Evolutionary conservation across 2,888 invertebrate species (phyloP).

Genomic region (Bembecia ichneumoniformis): DNA sequence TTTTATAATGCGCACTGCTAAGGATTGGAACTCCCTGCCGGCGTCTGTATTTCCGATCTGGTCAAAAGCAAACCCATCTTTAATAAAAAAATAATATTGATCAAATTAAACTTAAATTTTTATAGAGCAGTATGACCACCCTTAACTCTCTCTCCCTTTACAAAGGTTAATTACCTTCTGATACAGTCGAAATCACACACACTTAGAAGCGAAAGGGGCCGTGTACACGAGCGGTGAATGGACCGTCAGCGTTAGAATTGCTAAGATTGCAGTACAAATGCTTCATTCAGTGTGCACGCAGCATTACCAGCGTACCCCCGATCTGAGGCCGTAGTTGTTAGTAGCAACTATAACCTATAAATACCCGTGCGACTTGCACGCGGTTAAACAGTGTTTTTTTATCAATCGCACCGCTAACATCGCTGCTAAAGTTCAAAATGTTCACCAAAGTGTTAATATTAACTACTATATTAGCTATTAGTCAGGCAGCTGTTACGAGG

Average conservation of each 20-base stretch:
- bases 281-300: constrained; percentile 1
- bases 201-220: constrained; percentile 2
- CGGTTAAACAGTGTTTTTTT: constrained; percentile 68
- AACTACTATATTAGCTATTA: constrained; percentile 20
- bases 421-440: constrained; percentile 32
- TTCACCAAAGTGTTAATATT: constrained; percentile 39
- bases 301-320: constrained; percentile 28
- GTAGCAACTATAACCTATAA: constrained; percentile 51
- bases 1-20: no score
- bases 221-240: constrained; percentile 7
- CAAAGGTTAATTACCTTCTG: constrained; percentile 4
- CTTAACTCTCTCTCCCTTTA: constrained; percentile 1
- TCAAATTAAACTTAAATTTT: no score
- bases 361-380: constrained; percentile 37
- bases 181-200: constrained; percentile 5
- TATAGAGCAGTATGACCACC: background rate
- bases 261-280: constrained; percentile 2
- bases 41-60: no score
- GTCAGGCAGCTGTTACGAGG: constrained; percentile 26
- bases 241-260: constrained; percentile 3
- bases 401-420: constrained; percentile 47
- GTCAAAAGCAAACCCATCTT: no score
- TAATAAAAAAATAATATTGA: no score
- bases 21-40: no score
- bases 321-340: constrained; percentile 39